A percentile compares a stretch with the other conserved stretches of the same genome.
phyloP scores from a whole-genome alignment of 2,888 invertebrate genomes.

The Drosophila cracens region DNA sequence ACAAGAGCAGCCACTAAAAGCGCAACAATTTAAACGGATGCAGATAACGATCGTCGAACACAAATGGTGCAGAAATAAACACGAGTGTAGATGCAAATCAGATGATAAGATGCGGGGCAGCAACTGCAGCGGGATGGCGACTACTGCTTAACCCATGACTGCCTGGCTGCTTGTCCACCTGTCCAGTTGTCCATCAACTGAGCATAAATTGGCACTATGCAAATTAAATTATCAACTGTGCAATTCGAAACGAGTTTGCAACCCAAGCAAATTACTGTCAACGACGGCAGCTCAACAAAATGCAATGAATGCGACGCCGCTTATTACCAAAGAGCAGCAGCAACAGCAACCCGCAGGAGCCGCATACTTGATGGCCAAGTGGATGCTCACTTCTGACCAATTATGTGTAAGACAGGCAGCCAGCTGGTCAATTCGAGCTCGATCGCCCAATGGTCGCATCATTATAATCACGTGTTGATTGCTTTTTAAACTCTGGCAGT shows the following conservation, averaged over 20 bases:
- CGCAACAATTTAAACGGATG: constrained; percentile 76
- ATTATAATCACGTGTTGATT: constrained; percentile 82
- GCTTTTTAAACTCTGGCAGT: constrained; percentile 73
- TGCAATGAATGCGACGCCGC: constrained; percentile 73
- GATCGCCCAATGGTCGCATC: constrained; percentile 61
- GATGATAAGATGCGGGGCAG: constrained; percentile 61
- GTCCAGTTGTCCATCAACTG: constrained; percentile 67
- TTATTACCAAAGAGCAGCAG: constrained; percentile 54
- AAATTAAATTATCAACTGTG: constrained; percentile 82
- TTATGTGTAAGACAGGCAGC: constrained; percentile 78
- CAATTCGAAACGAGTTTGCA: constrained; percentile 71
- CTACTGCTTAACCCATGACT: constrained; percentile 67
- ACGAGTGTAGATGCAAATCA: constrained; percentile 83
- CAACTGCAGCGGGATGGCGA: constrained; percentile 19
- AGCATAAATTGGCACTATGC: constrained; percentile 83
- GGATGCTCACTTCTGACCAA: constrained; percentile 42
- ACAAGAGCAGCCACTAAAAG: constrained; percentile 70
- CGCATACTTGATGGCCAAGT: constrained; percentile 2
- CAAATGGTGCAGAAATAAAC: constrained; percentile 84
- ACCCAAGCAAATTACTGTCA: constrained; percentile 81
- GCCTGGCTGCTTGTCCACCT: constrained; percentile 18
- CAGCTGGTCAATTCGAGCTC: constrained; percentile 26
- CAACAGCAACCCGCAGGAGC: constrained; percentile 20
- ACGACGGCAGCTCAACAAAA: constrained; percentile 63
- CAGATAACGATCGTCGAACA: constrained; percentile 83